phyloP scores from a whole-genome alignment of 2,888 invertebrate species.

The Empis stercorea region DNA sequence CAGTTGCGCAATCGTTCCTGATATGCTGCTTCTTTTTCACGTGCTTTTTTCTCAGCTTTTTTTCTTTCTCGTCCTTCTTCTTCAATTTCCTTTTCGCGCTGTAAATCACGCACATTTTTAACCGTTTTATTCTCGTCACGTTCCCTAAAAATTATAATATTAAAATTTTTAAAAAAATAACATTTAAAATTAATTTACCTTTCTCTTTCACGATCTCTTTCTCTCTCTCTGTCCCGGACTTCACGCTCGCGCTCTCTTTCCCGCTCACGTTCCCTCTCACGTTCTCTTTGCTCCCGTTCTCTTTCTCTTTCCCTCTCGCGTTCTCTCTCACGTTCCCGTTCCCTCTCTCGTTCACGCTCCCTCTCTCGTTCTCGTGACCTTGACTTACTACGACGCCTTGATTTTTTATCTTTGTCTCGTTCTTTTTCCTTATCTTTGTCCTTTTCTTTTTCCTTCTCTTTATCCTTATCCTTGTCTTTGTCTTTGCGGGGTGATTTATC shows the following conservation, averaged over 20 bases:
- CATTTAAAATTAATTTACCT: constrained; percentile 7
- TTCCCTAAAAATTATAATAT: constrained; percentile 20
- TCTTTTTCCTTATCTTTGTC: constrained; percentile 38
- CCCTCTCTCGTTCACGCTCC: constrained; percentile 40
- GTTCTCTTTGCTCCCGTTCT: constrained; percentile 43
- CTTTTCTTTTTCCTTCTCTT: constrained; percentile 17
- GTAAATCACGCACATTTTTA: constrained; percentile 47
- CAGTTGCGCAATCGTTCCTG: constrained; percentile 70
- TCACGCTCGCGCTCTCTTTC: constrained; percentile 35
- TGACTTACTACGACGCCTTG: constrained; percentile 36
- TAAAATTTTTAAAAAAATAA: neutral
- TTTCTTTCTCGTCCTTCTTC: constrained; percentile 86
- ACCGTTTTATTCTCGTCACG: constrained; percentile 39
- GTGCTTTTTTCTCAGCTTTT: constrained; percentile 75
- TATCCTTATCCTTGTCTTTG: constrained; percentile 35
- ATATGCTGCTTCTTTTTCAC: constrained; percentile 94
- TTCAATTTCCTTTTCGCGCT: constrained; percentile 71
- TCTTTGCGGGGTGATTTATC: constrained; percentile 15
- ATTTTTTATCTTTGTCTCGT: constrained; percentile 30
- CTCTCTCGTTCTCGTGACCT: constrained; percentile 46
- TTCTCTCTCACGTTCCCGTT: constrained; percentile 36
- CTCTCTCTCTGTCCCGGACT: constrained; percentile 38
- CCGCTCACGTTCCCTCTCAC: constrained; percentile 39
- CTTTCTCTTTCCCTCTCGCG: constrained; percentile 48
- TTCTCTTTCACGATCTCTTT: constrained; percentile 22